A percentile compares a stretch with the other conserved stretches of the same genome.
Evolutionary conservation across 2,888 invertebrate genomes (phyloP).

Genomic region (Patella ulyssiponensis): DNA sequence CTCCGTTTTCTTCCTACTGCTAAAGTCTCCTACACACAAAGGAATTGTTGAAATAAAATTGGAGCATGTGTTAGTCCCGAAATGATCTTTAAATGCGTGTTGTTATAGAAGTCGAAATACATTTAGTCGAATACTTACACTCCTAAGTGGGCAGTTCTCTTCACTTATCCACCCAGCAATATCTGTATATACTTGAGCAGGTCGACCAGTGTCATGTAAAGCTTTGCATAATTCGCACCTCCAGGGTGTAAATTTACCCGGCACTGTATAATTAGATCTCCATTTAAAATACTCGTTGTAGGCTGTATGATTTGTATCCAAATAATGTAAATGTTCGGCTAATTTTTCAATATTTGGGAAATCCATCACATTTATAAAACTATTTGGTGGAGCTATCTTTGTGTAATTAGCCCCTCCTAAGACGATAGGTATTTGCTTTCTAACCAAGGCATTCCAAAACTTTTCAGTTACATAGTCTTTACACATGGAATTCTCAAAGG

Average conservation of each 20-base stretch:
- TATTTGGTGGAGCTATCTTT: constrained; percentile 12
- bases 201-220: background rate
- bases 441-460: background rate
- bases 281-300: constrained; percentile 25
- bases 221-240: constrained; percentile 12
- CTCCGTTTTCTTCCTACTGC: no score
- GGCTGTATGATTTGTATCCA: constrained; percentile 17
- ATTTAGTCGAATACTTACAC: no score
- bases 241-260: background rate
- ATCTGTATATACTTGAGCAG: constrained; percentile 18
- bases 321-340: constrained; percentile 12
- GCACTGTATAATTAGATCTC: background rate
- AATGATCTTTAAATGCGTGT: no score
- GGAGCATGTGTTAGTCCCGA: no score
- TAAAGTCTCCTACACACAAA: no score
- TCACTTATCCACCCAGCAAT: constrained; percentile 4
- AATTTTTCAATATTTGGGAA: constrained; percentile 9
- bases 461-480: constrained; percentile 25
- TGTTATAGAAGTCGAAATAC: no score
- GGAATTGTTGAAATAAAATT: no score
- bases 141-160: no score
- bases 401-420: constrained; percentile 17
- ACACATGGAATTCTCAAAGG: constrained; percentile 21
- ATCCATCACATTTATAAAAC: constrained; percentile 21
- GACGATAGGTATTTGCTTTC: constrained; percentile 12